Conservation (phyloP, 2,113 vertebrate genomes). For the Antechinus stuartii region DNA sequence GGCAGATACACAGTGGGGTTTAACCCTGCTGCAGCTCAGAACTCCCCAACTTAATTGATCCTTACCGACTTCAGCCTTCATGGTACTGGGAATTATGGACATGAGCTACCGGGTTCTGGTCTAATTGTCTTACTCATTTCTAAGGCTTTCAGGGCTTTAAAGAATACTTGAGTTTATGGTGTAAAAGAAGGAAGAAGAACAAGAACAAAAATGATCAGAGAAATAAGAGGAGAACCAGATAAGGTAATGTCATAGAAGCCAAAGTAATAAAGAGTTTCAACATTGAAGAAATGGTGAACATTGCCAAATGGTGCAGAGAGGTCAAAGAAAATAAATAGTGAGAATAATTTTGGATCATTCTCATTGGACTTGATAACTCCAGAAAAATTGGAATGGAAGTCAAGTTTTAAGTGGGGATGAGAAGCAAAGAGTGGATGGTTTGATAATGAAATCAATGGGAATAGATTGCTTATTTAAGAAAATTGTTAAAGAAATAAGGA, state of each 20-base stretch:
- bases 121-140: neutral
- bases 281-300: neutral
- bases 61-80: neutral
- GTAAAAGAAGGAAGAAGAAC: neutral
- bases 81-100: neutral
- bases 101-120: neutral
- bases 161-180: neutral
- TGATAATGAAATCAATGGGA: neutral
- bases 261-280: neutral
- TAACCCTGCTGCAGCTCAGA: neutral
- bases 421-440: neutral
- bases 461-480: neutral
- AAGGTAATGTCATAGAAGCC: accelerated
- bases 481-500: neutral
- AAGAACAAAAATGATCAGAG: neutral
- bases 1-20: neutral
- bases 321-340: neutral
- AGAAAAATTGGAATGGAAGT: neutral
- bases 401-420: neutral
- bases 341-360: neutral
- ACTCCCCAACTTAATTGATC: neutral
- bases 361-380: neutral
- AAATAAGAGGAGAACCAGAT: neutral
- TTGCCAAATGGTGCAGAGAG: neutral
- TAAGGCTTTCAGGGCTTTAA: neutral